A percentile compares a stretch with the other conserved stretches of the same genome.
Conservation (phyloP, 2,888 invertebrate species). For the Drosophila engyochracea region DNA sequence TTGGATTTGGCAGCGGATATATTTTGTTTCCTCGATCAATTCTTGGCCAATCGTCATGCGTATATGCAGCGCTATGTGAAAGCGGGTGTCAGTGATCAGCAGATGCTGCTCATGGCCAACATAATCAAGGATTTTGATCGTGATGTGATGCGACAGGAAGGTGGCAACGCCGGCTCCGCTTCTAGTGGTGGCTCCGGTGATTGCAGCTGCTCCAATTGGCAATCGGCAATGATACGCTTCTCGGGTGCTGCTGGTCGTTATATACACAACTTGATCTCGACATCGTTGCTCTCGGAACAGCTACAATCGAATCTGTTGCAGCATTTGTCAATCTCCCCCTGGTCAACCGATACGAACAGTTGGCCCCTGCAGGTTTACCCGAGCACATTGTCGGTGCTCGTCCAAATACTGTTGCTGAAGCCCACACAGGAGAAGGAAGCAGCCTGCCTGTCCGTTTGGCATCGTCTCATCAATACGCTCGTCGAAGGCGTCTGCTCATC, state of each 20-base stretch:
- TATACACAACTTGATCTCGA: slow-evolving; percentile 90
- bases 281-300: slow-evolving; percentile 88
- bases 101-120: slow-evolving; percentile 94
- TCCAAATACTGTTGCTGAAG: slow-evolving; percentile 93
- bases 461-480: slow-evolving; percentile 94
- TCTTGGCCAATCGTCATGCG: slow-evolving; percentile 87
- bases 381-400: slow-evolving; percentile 92
- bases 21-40: slow-evolving; percentile 93
- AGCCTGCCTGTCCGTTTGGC: slow-evolving; percentile 96
- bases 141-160: slow-evolving; percentile 94
- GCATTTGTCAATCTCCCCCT: slow-evolving; percentile 91
- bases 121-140: slow-evolving; percentile 96
- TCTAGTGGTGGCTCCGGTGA: slow-evolving; percentile 30
- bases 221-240: slow-evolving; percentile 84
- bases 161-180: slow-evolving; percentile 85
- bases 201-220: slow-evolving; percentile 83
- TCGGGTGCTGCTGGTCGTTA: slow-evolving; percentile 85
- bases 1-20: slow-evolving; percentile 94
- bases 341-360: slow-evolving; percentile 88
- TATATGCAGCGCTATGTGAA: slow-evolving; percentile 89
- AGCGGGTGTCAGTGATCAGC: slow-evolving; percentile 91
- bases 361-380: slow-evolving; percentile 93
- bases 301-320: slow-evolving; percentile 90
- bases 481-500: slow-evolving; percentile 91
- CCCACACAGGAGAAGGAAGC: slow-evolving; percentile 95